Evolutionary conservation across 2,797 vertebrate genomes (phyloP), one percentile per base, ranked within the genome.

Genomic region (Diceros bicornis): DNA sequence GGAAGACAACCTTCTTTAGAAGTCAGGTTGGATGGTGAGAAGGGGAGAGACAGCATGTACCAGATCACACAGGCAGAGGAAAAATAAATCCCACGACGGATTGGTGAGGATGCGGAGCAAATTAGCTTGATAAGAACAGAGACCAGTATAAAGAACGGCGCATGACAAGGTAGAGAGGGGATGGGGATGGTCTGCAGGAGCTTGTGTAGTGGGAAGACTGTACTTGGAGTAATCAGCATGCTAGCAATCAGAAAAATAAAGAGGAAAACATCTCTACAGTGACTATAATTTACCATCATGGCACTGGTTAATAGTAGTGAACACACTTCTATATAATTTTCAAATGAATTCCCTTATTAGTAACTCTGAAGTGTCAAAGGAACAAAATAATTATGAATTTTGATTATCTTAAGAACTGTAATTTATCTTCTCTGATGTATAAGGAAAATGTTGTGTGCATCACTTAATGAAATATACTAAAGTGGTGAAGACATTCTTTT

Each of bases 371-470:
- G 25, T 92, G 61, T 94, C 94, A 96, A 59, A 89, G 14, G 75
- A 79, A 87, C 16, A 95, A 90, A 93, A 69, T 89, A 66, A 89
- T 77, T 75, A 68, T 32, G 44, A 91, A 93, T 59, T 93, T 37
- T 4, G 4, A 79, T 89, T 69, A 72, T 78, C 29, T 82, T 78
- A 82, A 52, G 10, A 71, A 91, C 34, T 66, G 27, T 55, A 83
- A 87, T 89, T 94, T 94, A 50, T 96, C 62, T 96, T 79, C 29
- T 44, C 59, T 34, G 55, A 16, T 57, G 8, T 75, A 77, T 62
- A 87, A 83, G 21, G 82, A 68, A 89, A 95, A 89, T 59, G 89
- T 27, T 62, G 27, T 68, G 6, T 2, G 6, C 0, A 68, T 4
- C 23, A 5, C 74, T 96, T 89, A 92, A 44, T 66, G 32, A 96